Base-by-base conservation (phyloP, 2,888 invertebrate genomes). In the Oconnorella tubifera region DNA sequence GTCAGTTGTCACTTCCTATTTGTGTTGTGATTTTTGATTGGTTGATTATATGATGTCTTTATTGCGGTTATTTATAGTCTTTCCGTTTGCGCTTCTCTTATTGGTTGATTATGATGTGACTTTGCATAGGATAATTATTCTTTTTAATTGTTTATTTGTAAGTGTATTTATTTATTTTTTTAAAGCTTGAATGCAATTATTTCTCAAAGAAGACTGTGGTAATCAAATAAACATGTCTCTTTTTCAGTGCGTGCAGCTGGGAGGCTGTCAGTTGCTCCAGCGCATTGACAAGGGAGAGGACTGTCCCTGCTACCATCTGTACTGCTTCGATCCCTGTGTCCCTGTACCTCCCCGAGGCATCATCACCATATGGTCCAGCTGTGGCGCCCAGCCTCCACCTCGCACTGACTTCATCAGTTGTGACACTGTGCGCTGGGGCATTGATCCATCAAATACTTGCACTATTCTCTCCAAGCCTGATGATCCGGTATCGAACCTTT, bases 201-300 rank as follows among this genome's bases (percentile, higher is more conserved):
- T n/a, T n/a, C n/a, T n/a, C n/a, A n/a, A n/a, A n/a, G n/a, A n/a
- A n/a, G n/a, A n/a, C n/a, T n/a, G n/a, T n/a, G n/a, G n/a, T n/a
- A n/a, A n/a, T n/a, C n/a, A n/a, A n/a, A n/a, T n/a, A n/a, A n/a
- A n/a, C n/a, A n/a, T n/a, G n/a, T n/a, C n/a, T n/a, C n/a, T n/a
- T n/a, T n/a, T n/a, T n/a, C 53, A 51, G 53, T 51, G 53, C 53
- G 53, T 51, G 14, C 6, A 51, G 23, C 6, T 51, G 25, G 25
- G 25, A 10, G 53, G 53, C 53, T 6, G 14, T 51, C 53, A 51
- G 53, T 27, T 51, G 53, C 10, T 51, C 4, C 53, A 51, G 53
- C 10, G 53, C 14, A 25, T 19, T 25, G 53, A 6, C 14, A 10
- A 25, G 14, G 53, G 25, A 6, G 10, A 19, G 14, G 14, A 27